These are phyloP conservation scores for Nothocercus nigrocapillus DNA, from an alignment of 2,113 vertebrate species.

Conservation along the genomic window DNA sequence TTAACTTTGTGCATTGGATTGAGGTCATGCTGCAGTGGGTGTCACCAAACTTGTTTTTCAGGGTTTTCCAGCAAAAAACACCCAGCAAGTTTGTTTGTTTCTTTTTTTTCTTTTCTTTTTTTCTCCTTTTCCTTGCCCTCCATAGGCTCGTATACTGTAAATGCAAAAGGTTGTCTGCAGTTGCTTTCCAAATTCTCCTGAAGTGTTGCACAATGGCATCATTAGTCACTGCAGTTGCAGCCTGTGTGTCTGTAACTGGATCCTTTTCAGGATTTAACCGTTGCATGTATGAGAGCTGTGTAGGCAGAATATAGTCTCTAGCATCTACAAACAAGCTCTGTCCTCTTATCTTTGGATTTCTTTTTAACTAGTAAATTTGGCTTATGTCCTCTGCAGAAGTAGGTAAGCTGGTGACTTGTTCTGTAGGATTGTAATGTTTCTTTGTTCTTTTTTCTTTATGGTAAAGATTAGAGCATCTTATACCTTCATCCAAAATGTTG, in stretches of 20 bases:
- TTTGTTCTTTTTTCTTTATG: not conserved
- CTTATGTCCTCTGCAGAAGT: not conserved
- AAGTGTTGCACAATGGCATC: not conserved
- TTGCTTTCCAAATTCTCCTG: not conserved
- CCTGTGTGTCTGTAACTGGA: not conserved
- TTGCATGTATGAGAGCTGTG: not conserved
- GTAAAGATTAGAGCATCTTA: not conserved
- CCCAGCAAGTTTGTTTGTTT: not conserved
- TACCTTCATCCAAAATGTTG: not conserved
- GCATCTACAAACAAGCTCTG: not conserved
- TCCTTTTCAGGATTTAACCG: not conserved
- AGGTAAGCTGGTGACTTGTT: not conserved
- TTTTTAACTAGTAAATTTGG: not conserved
- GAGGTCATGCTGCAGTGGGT: not conserved
- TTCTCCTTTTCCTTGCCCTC: not conserved
- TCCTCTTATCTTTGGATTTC: not conserved
- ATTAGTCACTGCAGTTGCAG: not conserved
- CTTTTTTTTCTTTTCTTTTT: not conserved
- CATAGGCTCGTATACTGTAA: not conserved
- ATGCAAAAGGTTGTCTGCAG: not conserved
- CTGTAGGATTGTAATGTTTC: not conserved
- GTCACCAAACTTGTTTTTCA: slow-evolving; percentile 53
- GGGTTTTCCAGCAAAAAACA: slow-evolving; percentile 36
- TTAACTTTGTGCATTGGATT: not conserved
- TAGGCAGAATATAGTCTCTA: not conserved